phyloP scores from a whole-genome alignment of 2,113 vertebrate genomes.

The Paradoxurus hermaphroditus region DNA sequence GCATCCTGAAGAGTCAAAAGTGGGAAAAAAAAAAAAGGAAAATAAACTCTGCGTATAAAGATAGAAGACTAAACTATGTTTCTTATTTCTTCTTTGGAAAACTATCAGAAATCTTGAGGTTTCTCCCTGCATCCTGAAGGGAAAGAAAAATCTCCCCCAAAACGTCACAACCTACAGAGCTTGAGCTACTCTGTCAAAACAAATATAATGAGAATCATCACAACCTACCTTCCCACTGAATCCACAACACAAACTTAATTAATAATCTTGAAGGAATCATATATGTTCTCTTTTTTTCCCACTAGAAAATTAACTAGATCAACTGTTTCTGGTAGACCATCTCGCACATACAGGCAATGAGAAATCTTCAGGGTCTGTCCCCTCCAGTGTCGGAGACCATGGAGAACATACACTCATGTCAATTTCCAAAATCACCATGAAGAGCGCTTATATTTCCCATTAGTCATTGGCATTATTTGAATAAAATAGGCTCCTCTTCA shows the following conservation, averaged over 20 bases:
- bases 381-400: background rate
- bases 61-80: background rate
- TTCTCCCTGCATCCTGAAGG: background rate
- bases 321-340: background rate
- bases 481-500: background rate
- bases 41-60: background rate
- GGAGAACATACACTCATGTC: background rate
- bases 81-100: background rate
- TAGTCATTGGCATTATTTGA: background rate
- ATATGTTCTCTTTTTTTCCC: background rate
- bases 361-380: background rate
- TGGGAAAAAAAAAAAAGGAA: background rate
- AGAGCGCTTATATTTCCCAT: background rate
- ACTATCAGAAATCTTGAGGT: background rate
- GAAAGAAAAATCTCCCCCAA: background rate
- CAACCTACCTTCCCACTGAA: background rate
- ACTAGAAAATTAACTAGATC: slow-evolving; percentile 10
- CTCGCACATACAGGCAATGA: background rate
- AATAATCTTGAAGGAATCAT: background rate
- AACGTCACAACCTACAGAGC: background rate
- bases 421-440: background rate
- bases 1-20: background rate
- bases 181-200: background rate
- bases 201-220: background rate
- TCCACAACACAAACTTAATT: background rate